Conservation (phyloP, 2,113 vertebrate genomes). For the Ancistrus triradiatus region DNA sequence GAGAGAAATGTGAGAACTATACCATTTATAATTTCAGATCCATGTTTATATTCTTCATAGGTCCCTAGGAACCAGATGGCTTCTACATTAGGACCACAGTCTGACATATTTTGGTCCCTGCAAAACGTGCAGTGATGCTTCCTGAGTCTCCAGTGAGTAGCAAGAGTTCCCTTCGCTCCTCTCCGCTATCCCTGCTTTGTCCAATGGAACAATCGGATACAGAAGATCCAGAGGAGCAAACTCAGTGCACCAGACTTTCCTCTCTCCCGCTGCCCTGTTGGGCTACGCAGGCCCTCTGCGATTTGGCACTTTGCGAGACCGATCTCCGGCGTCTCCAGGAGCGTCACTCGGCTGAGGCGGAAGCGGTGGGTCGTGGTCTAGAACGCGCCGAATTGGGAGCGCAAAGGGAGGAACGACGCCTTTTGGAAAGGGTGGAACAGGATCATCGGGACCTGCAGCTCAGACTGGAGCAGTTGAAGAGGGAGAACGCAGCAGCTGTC, state of each 20-base stretch:
- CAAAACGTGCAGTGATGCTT: slow-evolving; percentile 51
- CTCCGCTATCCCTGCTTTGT: slow-evolving; percentile 35
- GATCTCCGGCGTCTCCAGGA: slow-evolving; percentile 57
- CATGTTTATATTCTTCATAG: too few relatives aligned
- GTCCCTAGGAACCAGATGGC: too few relatives aligned
- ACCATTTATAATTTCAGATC: too few relatives aligned
- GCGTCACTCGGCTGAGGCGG: slow-evolving; percentile 51
- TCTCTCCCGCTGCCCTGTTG: slow-evolving; percentile 53
- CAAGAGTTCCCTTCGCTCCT: slow-evolving; percentile 37
- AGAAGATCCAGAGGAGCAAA: slow-evolving; percentile 33
- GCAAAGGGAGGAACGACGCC: slow-evolving; percentile 61
- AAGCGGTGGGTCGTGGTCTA: slow-evolving; percentile 53
- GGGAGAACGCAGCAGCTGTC: slow-evolving; percentile 60
- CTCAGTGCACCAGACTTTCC: neutral
- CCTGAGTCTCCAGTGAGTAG: slow-evolving; percentile 43
- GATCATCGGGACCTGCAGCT: slow-evolving; percentile 64
- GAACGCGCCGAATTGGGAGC: slow-evolving; percentile 65
- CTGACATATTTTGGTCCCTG: too few relatives aligned
- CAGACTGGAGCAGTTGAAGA: slow-evolving; percentile 63
- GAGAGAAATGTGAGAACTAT: too few relatives aligned
- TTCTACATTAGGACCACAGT: too few relatives aligned
- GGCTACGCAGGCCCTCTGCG: slow-evolving; percentile 54
- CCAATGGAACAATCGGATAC: slow-evolving; percentile 32
- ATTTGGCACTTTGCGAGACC: slow-evolving; percentile 57
- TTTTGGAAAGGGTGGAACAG: slow-evolving; percentile 69